phyloP scores from a whole-genome alignment of 2,797 vertebrate genomes.

The Falco rusticolus region DNA sequence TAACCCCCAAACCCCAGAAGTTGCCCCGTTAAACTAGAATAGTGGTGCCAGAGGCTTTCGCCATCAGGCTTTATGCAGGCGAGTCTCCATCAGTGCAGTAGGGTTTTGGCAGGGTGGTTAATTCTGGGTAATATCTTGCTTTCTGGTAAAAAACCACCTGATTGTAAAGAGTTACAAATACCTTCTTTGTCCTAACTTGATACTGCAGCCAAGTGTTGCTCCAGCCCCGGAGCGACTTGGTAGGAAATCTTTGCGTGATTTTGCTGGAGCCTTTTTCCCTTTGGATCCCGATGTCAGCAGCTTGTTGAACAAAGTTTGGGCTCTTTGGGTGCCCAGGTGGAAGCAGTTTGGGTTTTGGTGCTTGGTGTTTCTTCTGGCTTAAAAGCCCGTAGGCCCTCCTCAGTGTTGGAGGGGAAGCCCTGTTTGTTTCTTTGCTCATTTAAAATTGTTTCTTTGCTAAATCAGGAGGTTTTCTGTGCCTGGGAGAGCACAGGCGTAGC shows the following conservation, averaged over 20 bases:
- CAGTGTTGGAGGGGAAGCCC: neutral
- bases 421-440: neutral
- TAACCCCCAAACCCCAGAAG: fast-evolving
- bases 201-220: neutral
- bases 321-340: neutral
- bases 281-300: fast-evolving
- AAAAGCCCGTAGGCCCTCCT: neutral
- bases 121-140: neutral
- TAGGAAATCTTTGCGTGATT: neutral
- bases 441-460: neutral
- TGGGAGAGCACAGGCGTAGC: neutral
- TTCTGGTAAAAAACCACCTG: neutral
- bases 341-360: neutral
- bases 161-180: neutral
- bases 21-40: fast-evolving
- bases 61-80: neutral
- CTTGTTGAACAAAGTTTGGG: neutral
- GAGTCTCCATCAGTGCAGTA: fast-evolving
- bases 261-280: neutral
- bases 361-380: neutral
- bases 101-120: neutral
- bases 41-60: neutral
- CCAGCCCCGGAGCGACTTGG: neutral
- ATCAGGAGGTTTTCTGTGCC: neutral
- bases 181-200: neutral